Conservation (phyloP, 30 jellyfish, hydroid and myxozoan genomes). For the Haliclystus octoradiatus region DNA sequence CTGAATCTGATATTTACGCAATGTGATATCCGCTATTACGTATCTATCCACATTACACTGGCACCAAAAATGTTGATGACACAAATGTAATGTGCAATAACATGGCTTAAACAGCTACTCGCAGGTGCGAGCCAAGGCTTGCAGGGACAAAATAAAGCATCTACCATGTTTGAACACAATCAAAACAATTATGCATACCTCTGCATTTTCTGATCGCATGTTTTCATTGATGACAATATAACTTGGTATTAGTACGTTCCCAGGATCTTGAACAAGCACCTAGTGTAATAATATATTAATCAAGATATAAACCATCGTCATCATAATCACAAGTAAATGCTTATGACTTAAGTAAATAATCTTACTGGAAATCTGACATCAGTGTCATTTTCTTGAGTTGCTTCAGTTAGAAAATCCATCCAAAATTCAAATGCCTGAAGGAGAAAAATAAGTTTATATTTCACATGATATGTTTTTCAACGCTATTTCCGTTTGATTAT, state of each 20-base stretch:
- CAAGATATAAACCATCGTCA: background rate
- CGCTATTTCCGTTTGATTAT: too few species aligned
- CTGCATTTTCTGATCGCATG: slow-evolving; percentile 2
- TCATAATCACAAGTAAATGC: background rate
- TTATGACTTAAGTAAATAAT: background rate
- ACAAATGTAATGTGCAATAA: background rate
- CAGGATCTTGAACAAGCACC: slow-evolving; percentile 75
- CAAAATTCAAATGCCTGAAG: slow-evolving; percentile 60
- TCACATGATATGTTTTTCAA: too few species aligned
- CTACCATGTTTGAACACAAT: background rate
- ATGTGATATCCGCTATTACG: too few species aligned
- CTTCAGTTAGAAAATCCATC: slow-evolving; percentile 67
- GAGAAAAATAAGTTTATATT: too few species aligned
- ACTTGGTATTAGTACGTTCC: slow-evolving; percentile 61
- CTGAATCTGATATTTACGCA: too few species aligned
- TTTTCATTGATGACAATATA: slow-evolving; percentile 35
- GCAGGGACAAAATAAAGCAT: too few species aligned
- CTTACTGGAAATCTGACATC: slow-evolving; percentile 74
- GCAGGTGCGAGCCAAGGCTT: too few species aligned
- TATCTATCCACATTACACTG: too few species aligned
- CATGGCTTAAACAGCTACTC: background rate
- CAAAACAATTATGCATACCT: background rate
- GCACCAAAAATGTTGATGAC: background rate
- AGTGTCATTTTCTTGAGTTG: slow-evolving; percentile 34
- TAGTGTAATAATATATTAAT: too few species aligned